Percentiles rank a stretch among this genome's conserved stretches.
Conservation (phyloP, 2,113 vertebrate species). For the Rattus rattus region DNA sequence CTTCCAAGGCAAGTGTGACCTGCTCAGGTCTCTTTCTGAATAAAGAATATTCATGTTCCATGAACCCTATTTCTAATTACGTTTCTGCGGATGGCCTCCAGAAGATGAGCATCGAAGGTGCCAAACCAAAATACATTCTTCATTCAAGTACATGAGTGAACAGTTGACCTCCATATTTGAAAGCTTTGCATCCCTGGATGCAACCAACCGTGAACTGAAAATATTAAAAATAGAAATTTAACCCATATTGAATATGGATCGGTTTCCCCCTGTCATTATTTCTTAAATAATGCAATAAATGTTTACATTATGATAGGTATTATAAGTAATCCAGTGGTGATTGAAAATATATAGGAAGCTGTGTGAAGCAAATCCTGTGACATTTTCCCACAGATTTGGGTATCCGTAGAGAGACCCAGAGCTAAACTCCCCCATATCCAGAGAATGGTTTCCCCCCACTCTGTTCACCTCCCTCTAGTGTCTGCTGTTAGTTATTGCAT, state of each 20-base stretch:
- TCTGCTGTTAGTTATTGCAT: not conserved
- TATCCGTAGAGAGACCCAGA: not conserved
- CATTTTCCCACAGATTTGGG: not conserved
- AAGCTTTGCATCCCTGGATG: not conserved
- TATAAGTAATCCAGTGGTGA: not conserved
- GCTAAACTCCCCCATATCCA: too few relatives aligned
- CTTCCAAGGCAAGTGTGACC: not conserved
- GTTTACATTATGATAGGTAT: not conserved
- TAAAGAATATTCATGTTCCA: slow-evolving; percentile 1
- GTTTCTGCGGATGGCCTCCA: slow-evolving; percentile 31
- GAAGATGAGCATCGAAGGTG: slow-evolving; percentile 51
- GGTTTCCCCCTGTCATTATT: not conserved
- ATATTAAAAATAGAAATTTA: not conserved
- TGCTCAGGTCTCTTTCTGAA: slow-evolving; percentile 44
- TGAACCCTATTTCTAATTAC: slow-evolving; percentile 40
- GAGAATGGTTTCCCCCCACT: not conserved
- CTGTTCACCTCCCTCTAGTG: slow-evolving; percentile 48
- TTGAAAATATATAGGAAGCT: not conserved
- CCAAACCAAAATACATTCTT: slow-evolving; percentile 25
- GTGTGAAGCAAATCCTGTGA: not conserved
- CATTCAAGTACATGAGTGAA: not conserved
- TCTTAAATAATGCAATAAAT: not conserved
- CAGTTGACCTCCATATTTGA: not conserved
- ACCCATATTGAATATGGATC: not conserved
- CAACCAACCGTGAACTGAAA: not conserved